phyloP scores from a whole-genome alignment of 2,888 invertebrate species.

The Apotomis capreana region DNA sequence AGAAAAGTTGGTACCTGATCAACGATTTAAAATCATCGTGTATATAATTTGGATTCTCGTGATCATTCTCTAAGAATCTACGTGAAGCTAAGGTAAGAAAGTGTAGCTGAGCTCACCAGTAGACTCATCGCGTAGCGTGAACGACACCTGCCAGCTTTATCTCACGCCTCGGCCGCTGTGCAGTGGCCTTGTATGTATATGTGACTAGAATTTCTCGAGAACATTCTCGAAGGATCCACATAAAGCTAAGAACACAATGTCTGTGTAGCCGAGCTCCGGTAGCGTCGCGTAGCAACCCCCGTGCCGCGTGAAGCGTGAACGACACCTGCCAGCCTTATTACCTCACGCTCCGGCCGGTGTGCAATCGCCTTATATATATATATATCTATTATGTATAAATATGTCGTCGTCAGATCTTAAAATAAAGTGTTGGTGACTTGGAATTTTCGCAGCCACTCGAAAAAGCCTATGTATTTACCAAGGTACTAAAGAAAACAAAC shows the following conservation, averaged over 20 bases:
- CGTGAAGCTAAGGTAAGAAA: conserved; percentile 25
- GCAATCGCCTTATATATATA: conserved; percentile 29
- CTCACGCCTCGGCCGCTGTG: too few species aligned
- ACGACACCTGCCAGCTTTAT: conserved; percentile 41
- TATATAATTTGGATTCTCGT: background rate
- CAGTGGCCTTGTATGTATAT: too few species aligned
- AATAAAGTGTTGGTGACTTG: too few species aligned
- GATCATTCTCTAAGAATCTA: background rate
- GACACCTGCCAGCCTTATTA: conserved; percentile 55
- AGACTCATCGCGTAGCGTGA: conserved; percentile 56
- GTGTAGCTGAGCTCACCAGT: conserved; percentile 36
- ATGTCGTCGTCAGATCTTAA: too few species aligned
- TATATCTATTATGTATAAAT: too few species aligned
- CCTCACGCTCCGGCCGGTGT: conserved; percentile 19
- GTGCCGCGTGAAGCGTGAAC: conserved; percentile 60
- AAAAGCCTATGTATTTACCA: too few species aligned
- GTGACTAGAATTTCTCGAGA: background rate
- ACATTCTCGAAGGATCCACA: background rate
- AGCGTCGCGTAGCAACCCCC: conserved; percentile 55
- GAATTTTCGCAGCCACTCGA: too few species aligned
- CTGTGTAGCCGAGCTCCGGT: conserved; percentile 35
- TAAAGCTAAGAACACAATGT: conserved; percentile 31
- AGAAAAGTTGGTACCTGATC: too few species aligned
- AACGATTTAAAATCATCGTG: too few species aligned
- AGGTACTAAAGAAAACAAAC: too few species aligned